phyloP scores from a whole-genome alignment of 2,797 vertebrate species.

The Babyrousa celebensis region DNA sequence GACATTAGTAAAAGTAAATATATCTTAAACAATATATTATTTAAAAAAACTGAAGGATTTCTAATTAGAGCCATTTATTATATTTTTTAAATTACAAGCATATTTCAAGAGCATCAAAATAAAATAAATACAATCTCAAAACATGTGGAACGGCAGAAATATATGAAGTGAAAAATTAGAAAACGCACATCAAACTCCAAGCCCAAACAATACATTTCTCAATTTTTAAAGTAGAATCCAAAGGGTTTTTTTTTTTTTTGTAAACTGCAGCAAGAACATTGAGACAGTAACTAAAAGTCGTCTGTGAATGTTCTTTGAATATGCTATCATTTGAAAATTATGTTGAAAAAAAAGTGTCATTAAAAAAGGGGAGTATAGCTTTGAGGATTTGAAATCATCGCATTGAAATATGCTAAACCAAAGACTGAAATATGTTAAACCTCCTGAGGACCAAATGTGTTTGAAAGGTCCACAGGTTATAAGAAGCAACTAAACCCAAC shows the following conservation, averaged over 20 bases:
- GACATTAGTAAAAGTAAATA: background rate
- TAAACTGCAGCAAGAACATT: background rate
- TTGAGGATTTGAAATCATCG: background rate
- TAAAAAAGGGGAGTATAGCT: background rate
- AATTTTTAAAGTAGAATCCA: background rate
- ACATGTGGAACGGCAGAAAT: background rate
- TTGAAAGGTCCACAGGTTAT: background rate
- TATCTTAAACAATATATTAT: conserved; percentile 32
- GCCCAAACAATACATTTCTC: background rate
- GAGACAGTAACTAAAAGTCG: background rate
- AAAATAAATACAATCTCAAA: conserved; percentile 35
- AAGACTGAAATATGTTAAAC: background rate
- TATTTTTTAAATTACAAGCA: background rate
- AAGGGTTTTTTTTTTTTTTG: background rate
- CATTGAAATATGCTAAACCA: background rate
- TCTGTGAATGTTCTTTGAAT: background rate
- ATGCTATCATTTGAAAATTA: background rate
- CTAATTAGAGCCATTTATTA: background rate
- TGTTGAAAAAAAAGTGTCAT: background rate
- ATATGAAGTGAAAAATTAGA: background rate
- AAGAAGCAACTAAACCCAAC: background rate
- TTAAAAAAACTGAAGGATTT: background rate
- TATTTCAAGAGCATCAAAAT: conserved; percentile 20
- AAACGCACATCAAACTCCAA: background rate
- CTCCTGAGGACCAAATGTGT: background rate